Base-by-base conservation (phyloP, 2,888 invertebrate species). In the Macaria notata region DNA sequence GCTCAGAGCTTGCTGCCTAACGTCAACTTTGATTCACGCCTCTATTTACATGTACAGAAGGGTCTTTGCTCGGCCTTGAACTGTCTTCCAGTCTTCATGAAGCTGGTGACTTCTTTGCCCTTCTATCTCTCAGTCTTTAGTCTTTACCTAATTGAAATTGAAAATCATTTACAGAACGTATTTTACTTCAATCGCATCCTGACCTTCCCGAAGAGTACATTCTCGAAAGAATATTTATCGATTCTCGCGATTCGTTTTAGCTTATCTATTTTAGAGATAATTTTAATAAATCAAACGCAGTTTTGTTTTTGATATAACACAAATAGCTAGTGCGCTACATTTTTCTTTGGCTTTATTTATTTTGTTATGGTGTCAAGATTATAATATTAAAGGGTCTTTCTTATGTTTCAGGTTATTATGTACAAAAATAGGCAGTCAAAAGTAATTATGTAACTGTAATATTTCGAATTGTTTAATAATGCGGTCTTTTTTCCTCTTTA, bases 11-110 rank as follows among this genome's bases (percentile, higher is more conserved):
- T 36, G 33, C 64, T 65, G 64, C 60, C 57, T 53, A 56, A 62
- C 54, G 46, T 64, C 63, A 45, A 19, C 50, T 59, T 63, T 58
- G 33, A 59, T 64, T 65, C 55, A 57, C 46, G 46, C 46, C 54
- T 56, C 46, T 55, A 36, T 55, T 48, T 59, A 57, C 33, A 36
- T 36, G 0, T 56, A 56, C 66, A 51, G 60, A 61, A 54, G 63
- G 63, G 58, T 60, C 46, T 61, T 62, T 60, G 62, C 54, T 63
- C 66, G 54, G 66, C 73, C 73, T 71, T 73, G 73, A 73, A 72
- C 68, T 60, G 64, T 67, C 71, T 70, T 36, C 29, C 68, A 60
- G 63, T 67, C 71, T 70, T 3, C 29, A 49, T 49, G 33, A 29
- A 38, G 9, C 31, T 29, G 44, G 44, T 67, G 54, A 43, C 70